phyloP scores from a whole-genome alignment of 64 coral and sea anemone genomes.

The Hydrozoanthus tunicans region DNA sequence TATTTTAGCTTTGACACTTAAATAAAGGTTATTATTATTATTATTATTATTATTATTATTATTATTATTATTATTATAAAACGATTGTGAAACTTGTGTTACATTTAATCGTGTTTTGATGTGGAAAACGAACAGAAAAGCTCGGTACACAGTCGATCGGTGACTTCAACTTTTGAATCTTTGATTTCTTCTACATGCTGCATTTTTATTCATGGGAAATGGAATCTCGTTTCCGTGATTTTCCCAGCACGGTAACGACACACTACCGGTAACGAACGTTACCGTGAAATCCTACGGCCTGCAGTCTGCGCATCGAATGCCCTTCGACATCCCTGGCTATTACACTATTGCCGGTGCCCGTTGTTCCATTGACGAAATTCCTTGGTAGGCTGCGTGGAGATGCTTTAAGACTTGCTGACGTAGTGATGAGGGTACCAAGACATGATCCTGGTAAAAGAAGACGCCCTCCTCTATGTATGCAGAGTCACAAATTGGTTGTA shows the following conservation, averaged over 20 bases:
- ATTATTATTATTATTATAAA: background rate
- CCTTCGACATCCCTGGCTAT: no score
- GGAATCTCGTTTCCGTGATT: slow-evolving; percentile 49
- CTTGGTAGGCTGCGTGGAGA: no score
- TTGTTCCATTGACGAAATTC: no score
- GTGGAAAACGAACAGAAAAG: slow-evolving; percentile 44
- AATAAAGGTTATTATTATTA: no score
- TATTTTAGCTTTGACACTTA: no score
- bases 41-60: no score
- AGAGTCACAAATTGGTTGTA: no score
- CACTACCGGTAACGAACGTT: slow-evolving; percentile 48
- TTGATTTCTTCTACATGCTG: background rate
- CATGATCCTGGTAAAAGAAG: no score
- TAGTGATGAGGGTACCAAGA: no score
- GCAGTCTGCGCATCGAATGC: background rate
- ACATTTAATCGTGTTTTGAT: slow-evolving; percentile 30
- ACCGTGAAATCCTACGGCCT: slow-evolving; percentile 59
- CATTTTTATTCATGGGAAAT: slow-evolving; percentile 52
- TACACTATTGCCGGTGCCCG: no score
- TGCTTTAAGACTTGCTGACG: no score
- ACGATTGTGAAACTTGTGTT: slow-evolving; percentile 43
- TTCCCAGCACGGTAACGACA: slow-evolving; percentile 50
- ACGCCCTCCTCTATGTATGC: no score
- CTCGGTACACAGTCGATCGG: slow-evolving; percentile 23
- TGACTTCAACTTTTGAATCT: background rate